These are phyloP conservation scores for Yponomeuta sedellus DNA, from an alignment of 2,888 invertebrate genomes.

Conservation along the genomic window DNA sequence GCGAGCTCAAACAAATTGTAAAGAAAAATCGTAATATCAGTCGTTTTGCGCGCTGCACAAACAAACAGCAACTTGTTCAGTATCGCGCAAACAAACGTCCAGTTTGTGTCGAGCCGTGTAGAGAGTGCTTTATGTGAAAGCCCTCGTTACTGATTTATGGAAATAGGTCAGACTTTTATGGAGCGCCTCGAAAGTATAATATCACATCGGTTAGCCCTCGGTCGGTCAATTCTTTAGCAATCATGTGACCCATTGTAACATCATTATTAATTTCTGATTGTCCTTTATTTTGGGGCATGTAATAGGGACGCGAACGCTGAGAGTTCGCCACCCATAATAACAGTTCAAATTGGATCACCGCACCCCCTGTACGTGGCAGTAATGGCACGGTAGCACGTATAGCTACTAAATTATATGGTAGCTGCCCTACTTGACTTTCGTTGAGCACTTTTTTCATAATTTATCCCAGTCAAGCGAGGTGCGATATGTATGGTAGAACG, in stretches of 20 bases:
- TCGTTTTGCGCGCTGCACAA: not conserved
- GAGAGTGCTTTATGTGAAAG: constrained; percentile 2
- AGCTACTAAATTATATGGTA: not conserved
- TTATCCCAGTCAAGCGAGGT: not conserved
- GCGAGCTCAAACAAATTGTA: not conserved
- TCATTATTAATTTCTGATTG: not conserved
- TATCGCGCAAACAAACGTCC: constrained; percentile 12
- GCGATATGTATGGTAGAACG: not conserved
- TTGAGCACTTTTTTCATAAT: not conserved
- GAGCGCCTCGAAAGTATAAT: not conserved
- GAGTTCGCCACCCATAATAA: not conserved
- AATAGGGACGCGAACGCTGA: not conserved
- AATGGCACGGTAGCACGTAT: not conserved
- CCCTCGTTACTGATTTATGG: constrained; percentile 6
- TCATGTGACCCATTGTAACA: not conserved
- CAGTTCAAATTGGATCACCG: not conserved
- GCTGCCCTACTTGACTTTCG: not conserved
- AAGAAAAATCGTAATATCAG: not conserved
- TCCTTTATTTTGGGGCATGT: not conserved
- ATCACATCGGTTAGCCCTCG: not conserved
- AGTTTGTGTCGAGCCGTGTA: not conserved
- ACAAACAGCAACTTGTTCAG: not conserved
- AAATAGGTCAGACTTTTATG: constrained; percentile 12
- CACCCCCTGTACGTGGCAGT: not conserved
- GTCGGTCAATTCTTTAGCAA: not conserved